Conservation (phyloP, 2,797 vertebrate genomes). For the Sebastolobus alascanus region DNA sequence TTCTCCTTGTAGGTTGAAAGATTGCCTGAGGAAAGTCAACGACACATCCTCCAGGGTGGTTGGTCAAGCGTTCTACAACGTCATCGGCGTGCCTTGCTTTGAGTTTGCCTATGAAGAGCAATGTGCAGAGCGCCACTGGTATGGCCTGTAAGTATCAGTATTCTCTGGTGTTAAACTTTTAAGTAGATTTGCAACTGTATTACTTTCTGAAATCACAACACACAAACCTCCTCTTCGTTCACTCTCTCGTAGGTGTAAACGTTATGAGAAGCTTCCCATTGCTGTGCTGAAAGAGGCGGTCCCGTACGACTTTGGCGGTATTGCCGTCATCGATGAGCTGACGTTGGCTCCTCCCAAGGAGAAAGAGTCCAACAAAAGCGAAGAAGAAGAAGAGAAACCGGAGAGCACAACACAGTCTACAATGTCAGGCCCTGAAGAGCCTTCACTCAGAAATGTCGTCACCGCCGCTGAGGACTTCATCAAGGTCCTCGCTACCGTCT, state of each 20-base stretch:
- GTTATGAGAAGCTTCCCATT: conserved; percentile 87
- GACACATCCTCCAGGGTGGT: conserved; percentile 90
- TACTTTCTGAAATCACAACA: not conserved
- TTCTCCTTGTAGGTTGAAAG: conserved; percentile 85
- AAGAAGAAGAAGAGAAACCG: conserved; percentile 53
- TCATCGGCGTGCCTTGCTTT: conserved; percentile 93
- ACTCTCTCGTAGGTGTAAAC: conserved; percentile 86
- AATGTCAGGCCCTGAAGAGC: conserved; percentile 67
- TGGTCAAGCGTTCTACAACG: conserved; percentile 93
- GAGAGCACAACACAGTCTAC: conserved; percentile 65
- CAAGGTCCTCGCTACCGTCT: conserved; percentile 88
- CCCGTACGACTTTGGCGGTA: conserved; percentile 89
- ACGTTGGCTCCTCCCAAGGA: conserved; percentile 71
- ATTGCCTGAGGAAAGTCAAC: conserved; percentile 88
- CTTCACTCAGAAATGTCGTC: conserved; percentile 81
- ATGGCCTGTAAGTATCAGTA: conserved; percentile 90
- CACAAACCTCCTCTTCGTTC: not conserved
- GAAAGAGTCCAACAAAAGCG: conserved; percentile 43
- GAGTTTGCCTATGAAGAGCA: conserved; percentile 88
- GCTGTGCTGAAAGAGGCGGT: conserved; percentile 88
- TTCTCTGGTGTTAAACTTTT: conserved; percentile 3
- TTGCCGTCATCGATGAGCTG: conserved; percentile 87
- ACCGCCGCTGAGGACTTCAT: conserved; percentile 84
- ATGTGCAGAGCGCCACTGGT: conserved; percentile 92
- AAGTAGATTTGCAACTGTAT: conserved; percentile 33